Percentiles rank a stretch among this genome's conserved stretches.
These are phyloP conservation scores for Rapana venosa DNA, from an alignment of 2,888 invertebrate species.

Conservation along the genomic window DNA sequence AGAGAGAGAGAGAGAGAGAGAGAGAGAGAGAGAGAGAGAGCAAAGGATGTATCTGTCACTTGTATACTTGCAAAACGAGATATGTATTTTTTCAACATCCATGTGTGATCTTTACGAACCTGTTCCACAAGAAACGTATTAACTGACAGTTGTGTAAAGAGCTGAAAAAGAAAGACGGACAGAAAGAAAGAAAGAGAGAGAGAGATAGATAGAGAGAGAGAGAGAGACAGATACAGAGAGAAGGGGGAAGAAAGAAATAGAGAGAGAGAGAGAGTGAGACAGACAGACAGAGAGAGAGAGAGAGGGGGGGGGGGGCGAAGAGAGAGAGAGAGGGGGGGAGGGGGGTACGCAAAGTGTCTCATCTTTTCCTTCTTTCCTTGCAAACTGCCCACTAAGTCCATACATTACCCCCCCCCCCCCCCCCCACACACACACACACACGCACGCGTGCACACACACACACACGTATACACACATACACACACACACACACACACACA, in stretches of 20 bases:
- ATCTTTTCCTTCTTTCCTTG: too few relatives aligned
- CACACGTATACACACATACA: neutral
- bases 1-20: neutral
- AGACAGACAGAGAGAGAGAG: slow-evolving; percentile 28
- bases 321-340: slow-evolving; percentile 1
- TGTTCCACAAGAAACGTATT: too few relatives aligned
- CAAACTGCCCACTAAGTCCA: too few relatives aligned
- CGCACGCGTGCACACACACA: neutral
- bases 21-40: neutral
- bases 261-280: neutral
- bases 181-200: neutral
- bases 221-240: slow-evolving; percentile 1
- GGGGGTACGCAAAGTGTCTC: too few relatives aligned
- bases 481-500: neutral
- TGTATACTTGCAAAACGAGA: too few relatives aligned
- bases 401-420: neutral
- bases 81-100: too few relatives aligned
- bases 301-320: slow-evolving; percentile 16
- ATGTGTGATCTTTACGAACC: too few relatives aligned
- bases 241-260: neutral
- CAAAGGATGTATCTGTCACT: too few relatives aligned
- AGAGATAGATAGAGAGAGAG: neutral
- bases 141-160: too few relatives aligned
- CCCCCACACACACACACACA: neutral
- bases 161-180: too few relatives aligned